Evolutionary conservation across 1,140 invertebrate genomes (phyloP).

Genomic region (Caenorhabditis brenneri): DNA sequence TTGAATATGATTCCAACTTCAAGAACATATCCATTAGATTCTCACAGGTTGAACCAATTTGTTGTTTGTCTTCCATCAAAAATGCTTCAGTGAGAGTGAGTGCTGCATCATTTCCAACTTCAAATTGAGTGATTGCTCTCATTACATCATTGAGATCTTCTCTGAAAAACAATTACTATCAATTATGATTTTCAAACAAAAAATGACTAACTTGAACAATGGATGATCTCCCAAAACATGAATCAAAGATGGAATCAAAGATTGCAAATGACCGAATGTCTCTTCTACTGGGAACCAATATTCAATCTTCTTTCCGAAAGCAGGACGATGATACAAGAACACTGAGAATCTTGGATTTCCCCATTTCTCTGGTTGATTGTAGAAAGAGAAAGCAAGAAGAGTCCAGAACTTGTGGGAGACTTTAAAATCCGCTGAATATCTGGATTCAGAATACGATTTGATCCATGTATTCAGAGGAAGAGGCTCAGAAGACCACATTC

Average conservation of each 20-base stretch:
- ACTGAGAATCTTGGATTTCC: slow-evolving; percentile 9
- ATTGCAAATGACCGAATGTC: not conserved
- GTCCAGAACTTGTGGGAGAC: slow-evolving; percentile 20
- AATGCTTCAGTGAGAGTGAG: not conserved
- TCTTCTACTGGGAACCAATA: slow-evolving; percentile 51
- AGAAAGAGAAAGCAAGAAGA: slow-evolving; percentile 33
- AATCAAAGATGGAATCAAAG: not conserved
- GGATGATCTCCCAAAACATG: not conserved
- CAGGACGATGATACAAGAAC: slow-evolving; percentile 2
- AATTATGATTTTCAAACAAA: not conserved
- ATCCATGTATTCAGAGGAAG: slow-evolving; percentile 30
- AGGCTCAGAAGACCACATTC: slow-evolving; percentile 37
- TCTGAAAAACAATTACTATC: slow-evolving; percentile 2
- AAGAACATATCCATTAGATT: not conserved
- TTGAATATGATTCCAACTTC: slow-evolving; percentile 9
- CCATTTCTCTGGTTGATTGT: slow-evolving; percentile 34
- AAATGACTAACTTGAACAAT: slow-evolving; percentile 33
- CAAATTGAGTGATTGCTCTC: slow-evolving; percentile 15
- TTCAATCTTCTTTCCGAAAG: slow-evolving; percentile 30
- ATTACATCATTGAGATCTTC: slow-evolving; percentile 43
- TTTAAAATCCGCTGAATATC: slow-evolving; percentile 14
- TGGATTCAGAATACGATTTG: slow-evolving; percentile 15
- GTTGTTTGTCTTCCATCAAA: not conserved
- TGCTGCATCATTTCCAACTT: slow-evolving; percentile 42
- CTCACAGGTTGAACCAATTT: not conserved